Percentiles rank a stretch among this genome's conserved stretches.
phyloP scores from a whole-genome alignment of 2,797 vertebrate species.

The Sebastiscus albofasciatus region DNA sequence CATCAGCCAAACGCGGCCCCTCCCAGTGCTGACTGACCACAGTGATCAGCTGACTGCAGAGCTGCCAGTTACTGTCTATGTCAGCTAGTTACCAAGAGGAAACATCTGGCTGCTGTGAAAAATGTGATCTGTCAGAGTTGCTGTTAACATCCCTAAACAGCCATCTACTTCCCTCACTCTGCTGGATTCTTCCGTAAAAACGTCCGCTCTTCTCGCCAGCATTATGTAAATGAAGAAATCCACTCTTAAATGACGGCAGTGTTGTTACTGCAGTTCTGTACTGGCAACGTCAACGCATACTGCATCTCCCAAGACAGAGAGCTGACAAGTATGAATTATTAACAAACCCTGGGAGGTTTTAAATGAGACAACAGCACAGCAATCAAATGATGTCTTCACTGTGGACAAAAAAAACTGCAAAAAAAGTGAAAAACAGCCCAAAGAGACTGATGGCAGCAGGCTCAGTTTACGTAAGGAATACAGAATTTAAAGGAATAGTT shows the following conservation, averaged over 20 bases:
- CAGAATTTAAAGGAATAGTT: not conserved
- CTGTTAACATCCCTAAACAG: constrained; percentile 18
- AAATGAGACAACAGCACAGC: not conserved
- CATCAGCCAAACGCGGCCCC: not conserved
- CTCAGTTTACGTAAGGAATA: not conserved
- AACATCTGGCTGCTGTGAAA: constrained; percentile 52
- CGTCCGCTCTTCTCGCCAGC: not conserved
- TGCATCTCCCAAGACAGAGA: not conserved
- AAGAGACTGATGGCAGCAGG: not conserved
- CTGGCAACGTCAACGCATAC: not conserved
- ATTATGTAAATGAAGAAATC: constrained; percentile 40
- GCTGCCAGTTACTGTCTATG: constrained; percentile 6
- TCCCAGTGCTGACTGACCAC: not conserved
- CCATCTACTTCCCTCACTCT: constrained; percentile 44
- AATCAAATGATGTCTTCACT: not conserved
- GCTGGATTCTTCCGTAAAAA: constrained; percentile 15
- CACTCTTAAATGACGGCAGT: not conserved
- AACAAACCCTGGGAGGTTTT: not conserved
- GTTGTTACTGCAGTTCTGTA: constrained; percentile 1
- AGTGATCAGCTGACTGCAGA: not conserved
- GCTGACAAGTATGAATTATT: not conserved
- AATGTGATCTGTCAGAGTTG: constrained; percentile 9
- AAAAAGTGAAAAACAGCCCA: not conserved
- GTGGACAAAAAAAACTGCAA: not conserved
- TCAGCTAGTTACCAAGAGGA: constrained; percentile 65